A percentile compares a stretch with the other conserved stretches of the same genome.
Evolutionary conservation across 2,113 vertebrate genomes (phyloP).

Genomic region (Tetraodon nigroviridis): DNA sequence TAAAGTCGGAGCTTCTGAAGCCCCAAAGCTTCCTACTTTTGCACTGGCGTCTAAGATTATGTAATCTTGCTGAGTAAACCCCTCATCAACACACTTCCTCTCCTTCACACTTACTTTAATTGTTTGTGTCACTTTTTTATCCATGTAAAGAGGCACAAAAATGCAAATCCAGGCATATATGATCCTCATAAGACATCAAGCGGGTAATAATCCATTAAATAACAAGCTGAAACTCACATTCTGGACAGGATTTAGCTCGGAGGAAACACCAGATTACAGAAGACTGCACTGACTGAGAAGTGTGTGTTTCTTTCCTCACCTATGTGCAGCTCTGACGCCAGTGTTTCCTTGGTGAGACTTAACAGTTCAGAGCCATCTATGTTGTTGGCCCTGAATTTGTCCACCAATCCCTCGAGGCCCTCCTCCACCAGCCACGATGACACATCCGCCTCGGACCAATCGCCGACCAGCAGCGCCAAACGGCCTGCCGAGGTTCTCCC

Average conservation of each 20-base stretch:
- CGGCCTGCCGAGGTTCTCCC: slow-evolving; percentile 57
- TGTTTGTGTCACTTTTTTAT: slow-evolving; percentile 27
- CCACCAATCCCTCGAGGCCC: slow-evolving; percentile 77
- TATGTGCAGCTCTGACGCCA: slow-evolving; percentile 86
- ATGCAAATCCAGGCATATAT: slow-evolving; percentile 14
- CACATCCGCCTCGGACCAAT: slow-evolving; percentile 93
- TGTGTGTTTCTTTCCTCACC: slow-evolving; percentile 75
- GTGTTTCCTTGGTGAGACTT: slow-evolving; percentile 84
- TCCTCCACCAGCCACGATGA: slow-evolving; percentile 84
- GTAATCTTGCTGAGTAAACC: slow-evolving; percentile 39
- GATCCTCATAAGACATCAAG: slow-evolving; percentile 6
- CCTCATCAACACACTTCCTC: slow-evolving; percentile 23
- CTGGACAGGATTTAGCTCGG: not conserved
- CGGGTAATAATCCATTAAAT: slow-evolving; percentile 13
- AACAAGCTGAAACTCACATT: slow-evolving; percentile 12
- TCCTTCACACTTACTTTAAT: slow-evolving; percentile 40
- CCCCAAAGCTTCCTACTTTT: slow-evolving; percentile 38
- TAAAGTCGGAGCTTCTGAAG: slow-evolving; percentile 42
- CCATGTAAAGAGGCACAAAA: slow-evolving; percentile 21
- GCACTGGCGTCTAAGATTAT: slow-evolving; percentile 36
- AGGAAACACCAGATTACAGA: not conserved
- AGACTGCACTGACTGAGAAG: slow-evolving; percentile 2
- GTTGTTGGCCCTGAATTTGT: slow-evolving; percentile 84
- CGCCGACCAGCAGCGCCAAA: slow-evolving; percentile 67
- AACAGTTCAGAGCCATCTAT: slow-evolving; percentile 90